A percentile compares a stretch with the other conserved stretches of the same genome.
Evolutionary conservation across 2,888 invertebrate species (phyloP).

Genomic region (Epinotia bilunana): DNA sequence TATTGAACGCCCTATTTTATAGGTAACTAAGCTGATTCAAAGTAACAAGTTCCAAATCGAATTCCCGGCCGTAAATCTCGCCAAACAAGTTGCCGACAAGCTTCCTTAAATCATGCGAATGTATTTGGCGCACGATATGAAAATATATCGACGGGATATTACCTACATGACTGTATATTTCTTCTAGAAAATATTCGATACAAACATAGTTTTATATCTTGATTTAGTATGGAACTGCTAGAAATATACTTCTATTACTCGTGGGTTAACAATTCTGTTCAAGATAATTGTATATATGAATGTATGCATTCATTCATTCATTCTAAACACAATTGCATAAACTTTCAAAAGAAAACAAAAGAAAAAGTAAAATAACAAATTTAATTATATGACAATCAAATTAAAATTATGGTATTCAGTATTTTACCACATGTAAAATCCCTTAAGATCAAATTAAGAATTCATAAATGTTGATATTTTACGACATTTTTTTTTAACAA

Average conservation of each 20-base stretch:
- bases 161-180: neutral
- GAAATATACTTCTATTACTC: neutral
- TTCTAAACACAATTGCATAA: no score
- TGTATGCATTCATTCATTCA: no score
- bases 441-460: no score
- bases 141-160: slow-evolving; percentile 22
- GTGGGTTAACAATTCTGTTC: no score
- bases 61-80: slow-evolving; percentile 41
- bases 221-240: neutral
- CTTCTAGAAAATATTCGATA: neutral
- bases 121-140: slow-evolving; percentile 33
- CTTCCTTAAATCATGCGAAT: slow-evolving; percentile 44
- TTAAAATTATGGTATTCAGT: no score
- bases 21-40: slow-evolving; percentile 37
- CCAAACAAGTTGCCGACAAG: slow-evolving; percentile 40
- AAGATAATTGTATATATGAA: no score
- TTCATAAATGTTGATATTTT: no score
- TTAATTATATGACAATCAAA: no score
- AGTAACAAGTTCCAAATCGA: slow-evolving; percentile 43
- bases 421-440: no score
- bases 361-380: no score
- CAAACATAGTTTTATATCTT: neutral
- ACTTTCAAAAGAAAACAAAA: no score
- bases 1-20: slow-evolving; percentile 15
- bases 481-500: no score